These are phyloP conservation scores for Helicorthomorpha holstii DNA, from an alignment of 1,140 invertebrate species.

Conservation along the genomic window DNA sequence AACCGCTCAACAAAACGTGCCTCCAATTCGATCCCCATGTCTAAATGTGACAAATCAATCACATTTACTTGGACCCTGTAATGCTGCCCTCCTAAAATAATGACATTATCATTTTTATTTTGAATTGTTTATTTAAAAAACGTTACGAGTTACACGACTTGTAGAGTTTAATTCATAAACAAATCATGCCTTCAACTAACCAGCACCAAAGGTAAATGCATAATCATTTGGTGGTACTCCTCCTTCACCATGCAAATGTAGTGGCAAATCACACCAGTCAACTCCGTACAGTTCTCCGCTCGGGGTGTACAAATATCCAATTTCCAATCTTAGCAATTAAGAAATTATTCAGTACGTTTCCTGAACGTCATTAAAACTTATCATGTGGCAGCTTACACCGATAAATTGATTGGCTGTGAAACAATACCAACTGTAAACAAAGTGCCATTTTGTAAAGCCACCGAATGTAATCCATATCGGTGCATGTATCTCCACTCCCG, in stretches of 20 bases:
- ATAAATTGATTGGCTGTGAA: constrained; percentile 42
- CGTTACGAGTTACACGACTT: constrained; percentile 10
- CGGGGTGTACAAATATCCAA: constrained; percentile 40
- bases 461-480: constrained; percentile 49
- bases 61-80: constrained; percentile 35
- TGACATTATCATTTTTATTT: no score
- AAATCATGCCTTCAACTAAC: constrained; percentile 14
- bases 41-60: constrained; percentile 39
- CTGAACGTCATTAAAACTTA: constrained; percentile 6
- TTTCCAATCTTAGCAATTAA: constrained; percentile 43
- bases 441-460: constrained; percentile 41
- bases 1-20: constrained; percentile 47
- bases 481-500: constrained; percentile 51
- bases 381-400: constrained; percentile 28
- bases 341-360: background rate
- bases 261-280: constrained; percentile 38
- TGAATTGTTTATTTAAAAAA: background rate
- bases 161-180: constrained; percentile 12
- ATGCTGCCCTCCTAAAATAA: constrained; percentile 15
- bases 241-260: constrained; percentile 46
- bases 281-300: constrained; percentile 36
- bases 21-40: constrained; percentile 45
- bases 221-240: constrained; percentile 41
- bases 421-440: constrained; percentile 42
- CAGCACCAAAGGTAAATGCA: constrained; percentile 39